phyloP scores from a whole-genome alignment of 2,888 invertebrate genomes.

The Anoplius nigerrimus region DNA sequence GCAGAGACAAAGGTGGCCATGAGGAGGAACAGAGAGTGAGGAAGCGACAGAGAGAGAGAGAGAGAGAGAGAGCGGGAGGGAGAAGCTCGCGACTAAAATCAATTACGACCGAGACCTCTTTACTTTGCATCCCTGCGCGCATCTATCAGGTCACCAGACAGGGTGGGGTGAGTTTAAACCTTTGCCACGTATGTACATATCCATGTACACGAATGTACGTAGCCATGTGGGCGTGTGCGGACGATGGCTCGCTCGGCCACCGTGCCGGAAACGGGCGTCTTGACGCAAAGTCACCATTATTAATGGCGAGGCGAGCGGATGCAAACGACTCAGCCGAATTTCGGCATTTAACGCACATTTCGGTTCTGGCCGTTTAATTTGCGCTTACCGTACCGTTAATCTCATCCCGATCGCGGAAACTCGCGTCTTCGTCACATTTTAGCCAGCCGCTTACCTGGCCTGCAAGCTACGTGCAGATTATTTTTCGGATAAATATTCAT shows the following conservation, averaged over 20 bases:
- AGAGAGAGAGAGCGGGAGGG: conserved; percentile 14
- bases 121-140: conserved; percentile 9
- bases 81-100: conserved; percentile 23
- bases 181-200: neutral
- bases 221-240: neutral
- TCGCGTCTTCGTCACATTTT: too few relatives aligned
- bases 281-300: conserved; percentile 3
- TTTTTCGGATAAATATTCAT: too few relatives aligned
- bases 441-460: too few relatives aligned
- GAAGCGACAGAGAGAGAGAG: too few relatives aligned
- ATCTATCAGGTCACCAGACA: neutral
- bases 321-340: too few relatives aligned
- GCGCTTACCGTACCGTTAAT: too few relatives aligned
- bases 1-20: neutral
- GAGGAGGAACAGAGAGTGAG: neutral
- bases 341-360: too few relatives aligned
- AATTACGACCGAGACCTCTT: conserved; percentile 37
- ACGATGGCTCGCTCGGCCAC: neutral
- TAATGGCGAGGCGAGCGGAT: neutral
- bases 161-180: too few relatives aligned
- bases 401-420: too few relatives aligned
- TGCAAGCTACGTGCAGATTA: too few relatives aligned
- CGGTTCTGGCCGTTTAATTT: too few relatives aligned
- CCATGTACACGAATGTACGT: neutral
- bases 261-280: neutral